Conservation (phyloP, 2,113 vertebrate genomes). For the Ibidorhyncha struthersii region DNA sequence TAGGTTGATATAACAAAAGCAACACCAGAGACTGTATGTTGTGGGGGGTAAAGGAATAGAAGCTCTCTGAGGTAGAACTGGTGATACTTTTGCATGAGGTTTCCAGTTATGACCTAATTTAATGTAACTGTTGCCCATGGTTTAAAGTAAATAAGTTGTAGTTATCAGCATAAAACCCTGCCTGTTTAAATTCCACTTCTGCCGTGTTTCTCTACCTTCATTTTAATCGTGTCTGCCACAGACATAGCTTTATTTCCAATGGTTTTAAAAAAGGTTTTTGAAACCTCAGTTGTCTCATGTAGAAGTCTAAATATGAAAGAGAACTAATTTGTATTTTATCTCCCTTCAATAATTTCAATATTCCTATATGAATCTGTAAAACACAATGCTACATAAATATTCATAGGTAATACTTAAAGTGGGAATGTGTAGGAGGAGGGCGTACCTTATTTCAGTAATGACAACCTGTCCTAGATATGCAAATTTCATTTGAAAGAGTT, state of each 20-base stretch:
- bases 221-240: background rate
- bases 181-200: background rate
- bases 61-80: background rate
- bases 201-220: background rate
- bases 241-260: background rate
- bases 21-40: background rate
- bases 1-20: background rate
- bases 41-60: background rate
- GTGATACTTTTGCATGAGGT: background rate
- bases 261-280: background rate
- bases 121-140: background rate
- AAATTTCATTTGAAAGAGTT: background rate
- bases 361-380: background rate
- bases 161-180: background rate
- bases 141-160: background rate
- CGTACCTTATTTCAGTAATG: background rate
- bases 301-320: background rate
- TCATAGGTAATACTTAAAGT: background rate
- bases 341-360: background rate
- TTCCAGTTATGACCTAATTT: background rate
- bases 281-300: accelerated
- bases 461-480: background rate
- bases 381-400: background rate
- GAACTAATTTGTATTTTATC: background rate
- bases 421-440: background rate